A percentile compares a stretch with the other conserved stretches of the same genome.
Conservation (phyloP, 2,888 invertebrate genomes). For the Hipparchia sbordonii region DNA sequence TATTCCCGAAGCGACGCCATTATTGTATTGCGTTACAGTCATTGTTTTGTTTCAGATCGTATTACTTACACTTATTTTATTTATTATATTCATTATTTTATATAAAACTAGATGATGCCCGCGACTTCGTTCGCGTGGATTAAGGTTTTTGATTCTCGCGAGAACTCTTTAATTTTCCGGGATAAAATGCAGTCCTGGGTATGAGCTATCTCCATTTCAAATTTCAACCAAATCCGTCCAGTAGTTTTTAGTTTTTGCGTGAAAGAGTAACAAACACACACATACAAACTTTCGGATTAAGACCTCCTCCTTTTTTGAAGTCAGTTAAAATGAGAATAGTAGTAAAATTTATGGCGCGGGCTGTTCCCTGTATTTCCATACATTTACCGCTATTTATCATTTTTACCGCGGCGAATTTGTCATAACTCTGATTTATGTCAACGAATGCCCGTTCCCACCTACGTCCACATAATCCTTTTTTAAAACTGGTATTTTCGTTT, state of each 20-base stretch:
- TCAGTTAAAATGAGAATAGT: not conserved
- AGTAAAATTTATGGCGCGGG: not conserved
- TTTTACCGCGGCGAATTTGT: slow-evolving; percentile 6
- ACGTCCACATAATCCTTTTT: not conserved
- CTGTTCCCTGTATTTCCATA: slow-evolving; percentile 3
- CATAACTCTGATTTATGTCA: slow-evolving; percentile 12
- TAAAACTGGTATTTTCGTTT: not conserved
- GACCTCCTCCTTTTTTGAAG: not conserved
- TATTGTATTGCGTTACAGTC: not conserved
- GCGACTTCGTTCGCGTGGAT: too few relatives aligned
- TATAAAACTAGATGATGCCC: too few relatives aligned
- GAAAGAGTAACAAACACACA: too few relatives aligned
- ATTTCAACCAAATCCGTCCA: too few relatives aligned
- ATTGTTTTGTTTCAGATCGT: not conserved
- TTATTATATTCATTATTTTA: not conserved
- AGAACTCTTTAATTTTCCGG: too few relatives aligned
- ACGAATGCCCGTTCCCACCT: slow-evolving; percentile 11
- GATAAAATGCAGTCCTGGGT: too few relatives aligned
- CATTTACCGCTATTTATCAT: not conserved
- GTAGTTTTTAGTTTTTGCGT: too few relatives aligned
- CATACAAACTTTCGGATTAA: too few relatives aligned
- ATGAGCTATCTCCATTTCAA: too few relatives aligned
- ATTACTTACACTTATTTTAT: not conserved
- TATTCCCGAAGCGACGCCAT: not conserved
- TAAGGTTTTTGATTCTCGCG: too few relatives aligned